Base-by-base conservation (phyloP, 2,113 vertebrate genomes). In the Nyctibius bracteatus region DNA sequence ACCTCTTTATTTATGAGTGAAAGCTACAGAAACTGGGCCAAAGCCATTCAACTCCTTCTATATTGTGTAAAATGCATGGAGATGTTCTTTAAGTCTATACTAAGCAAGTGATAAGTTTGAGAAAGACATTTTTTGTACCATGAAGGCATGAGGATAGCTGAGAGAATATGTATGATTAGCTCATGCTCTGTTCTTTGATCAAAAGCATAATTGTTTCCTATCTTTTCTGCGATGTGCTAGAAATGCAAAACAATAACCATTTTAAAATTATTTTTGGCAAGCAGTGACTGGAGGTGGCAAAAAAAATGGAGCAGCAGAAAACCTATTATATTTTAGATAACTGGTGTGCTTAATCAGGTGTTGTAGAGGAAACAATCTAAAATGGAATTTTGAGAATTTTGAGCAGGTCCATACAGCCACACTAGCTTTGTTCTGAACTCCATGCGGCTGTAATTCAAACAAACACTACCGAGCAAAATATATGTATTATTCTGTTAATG, bases 401-500 rank as follows among this genome's bases (percentile, higher is more conserved):
- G 84, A 95, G 94, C 95, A 95, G 92, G 92, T 96, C 88, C 83
- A 52, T 92, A 88, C 89, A 97, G 92, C 74, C 70, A 82, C 82
- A 91, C 43, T 43, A 68, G 67, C 89, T 96, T 97, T 95, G 91
- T 95, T 96, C 94, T 72, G 78, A 94, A 95, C 89, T 96, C 86
- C 25, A 6, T 35, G 75, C 14, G 10, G 58, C n/a, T 92, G 92
- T 94, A 96, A 97, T 94, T 97, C 88, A 97, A 97, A 93, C 84
- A 95, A 93, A 82, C 73, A 80, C 52, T 61, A 37, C 79, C 7
- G 19, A 92, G 90, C 52, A 96, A 94, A 96, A 90, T 27, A 46
- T 41, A 94, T 73, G 20, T 75, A 96, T 88, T 95, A 94, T 88
- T 90, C 91, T 96, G 91, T 91, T 96, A 91, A 71, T 58, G 80